Base-by-base conservation (phyloP, 2,113 vertebrate species). In the Chrysochloris asiatica region DNA sequence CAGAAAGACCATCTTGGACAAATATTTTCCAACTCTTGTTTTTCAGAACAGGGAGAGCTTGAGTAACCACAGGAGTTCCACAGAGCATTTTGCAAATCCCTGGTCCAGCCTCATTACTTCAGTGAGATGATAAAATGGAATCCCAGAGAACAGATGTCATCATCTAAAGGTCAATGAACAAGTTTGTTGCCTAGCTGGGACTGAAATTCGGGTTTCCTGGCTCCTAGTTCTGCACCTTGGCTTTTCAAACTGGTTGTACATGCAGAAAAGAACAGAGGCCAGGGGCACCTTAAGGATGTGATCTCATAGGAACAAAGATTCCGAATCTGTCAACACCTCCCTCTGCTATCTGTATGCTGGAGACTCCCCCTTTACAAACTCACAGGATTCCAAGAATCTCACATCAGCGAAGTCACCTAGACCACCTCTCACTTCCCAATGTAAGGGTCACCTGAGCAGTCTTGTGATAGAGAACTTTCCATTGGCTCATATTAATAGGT, bases 111-210 rank as follows among this genome's bases (percentile, higher is more conserved):
- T 78, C 50, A 10, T 50, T 61, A 36, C n/a, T n/a, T n/a, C n/a
- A n/a, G n/a, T n/a, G n/a, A n/a, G n/a, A n/a, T 79, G 78, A 86
- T 75, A 77, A 54, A 83, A 71, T n/a, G 33, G 63, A 79, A 65
- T 41, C 59, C 24, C 76, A 88, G 76, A 78, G 67, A 87, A 88
- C 48, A 89, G 33, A 83, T 19, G 45, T 47, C 41, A 47, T 61
- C 69, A 14, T 48, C 56, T 83, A 47, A 91, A 71, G 59, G 41
- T 67, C 77, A 88, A 11, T 21, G 8, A 90, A 76, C 50, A 67
- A 87, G 33, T 41, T 24, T 22, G 24, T 36, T 73, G 7, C 41
- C 69, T 69, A 45, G 19, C 12, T 61, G 52, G 5, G 26, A 38
- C 50, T 45, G 47, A 24, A 59, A 65, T 16, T 38, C 26, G 6